Evolutionary conservation across 64 coral and sea anemone species (phyloP).

Genomic region (Orbicella faveolata): DNA sequence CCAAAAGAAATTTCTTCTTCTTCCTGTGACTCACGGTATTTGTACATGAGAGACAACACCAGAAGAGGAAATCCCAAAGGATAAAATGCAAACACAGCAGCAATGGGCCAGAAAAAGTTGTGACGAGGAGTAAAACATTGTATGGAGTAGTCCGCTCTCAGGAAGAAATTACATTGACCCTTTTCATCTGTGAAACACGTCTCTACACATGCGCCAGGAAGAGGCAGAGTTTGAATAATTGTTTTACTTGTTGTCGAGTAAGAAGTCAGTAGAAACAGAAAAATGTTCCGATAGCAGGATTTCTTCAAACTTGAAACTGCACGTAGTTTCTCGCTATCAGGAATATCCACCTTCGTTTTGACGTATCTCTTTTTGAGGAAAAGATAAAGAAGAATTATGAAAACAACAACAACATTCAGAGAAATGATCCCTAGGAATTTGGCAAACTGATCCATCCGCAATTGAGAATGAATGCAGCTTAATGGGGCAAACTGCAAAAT

Average conservation of each 20-base stretch:
- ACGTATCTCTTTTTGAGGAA: conserved; percentile 25
- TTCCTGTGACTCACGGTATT: conserved; percentile 17
- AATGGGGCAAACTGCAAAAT: conserved; percentile 70
- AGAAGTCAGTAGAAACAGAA: conserved; percentile 15
- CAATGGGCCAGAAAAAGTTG: conserved; percentile 48
- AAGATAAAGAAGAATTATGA: conserved; percentile 42
- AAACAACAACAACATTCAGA: conserved; percentile 42
- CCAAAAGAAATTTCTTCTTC: conserved; percentile 3
- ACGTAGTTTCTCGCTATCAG: neutral
- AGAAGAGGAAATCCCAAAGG: conserved; percentile 76
- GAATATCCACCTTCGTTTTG: neutral
- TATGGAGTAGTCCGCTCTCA: conserved; percentile 38
- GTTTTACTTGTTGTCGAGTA: conserved; percentile 49
- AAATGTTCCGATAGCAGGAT: conserved; percentile 50
- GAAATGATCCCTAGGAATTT: conserved; percentile 43
- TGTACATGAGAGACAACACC: conserved; percentile 54
- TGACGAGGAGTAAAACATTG: conserved; percentile 20
- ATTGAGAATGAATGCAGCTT: conserved; percentile 40
- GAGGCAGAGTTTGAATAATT: conserved; percentile 39
- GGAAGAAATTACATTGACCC: conserved; percentile 4
- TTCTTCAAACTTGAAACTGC: conserved; percentile 27
- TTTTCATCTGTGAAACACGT: conserved; percentile 8
- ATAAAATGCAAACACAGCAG: conserved; percentile 45
- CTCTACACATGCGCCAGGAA: conserved; percentile 17
- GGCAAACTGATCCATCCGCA: conserved; percentile 37